These are phyloP conservation scores for Ascaphus truei DNA, from an alignment of 2,113 vertebrate species.

Conservation along the genomic window DNA sequence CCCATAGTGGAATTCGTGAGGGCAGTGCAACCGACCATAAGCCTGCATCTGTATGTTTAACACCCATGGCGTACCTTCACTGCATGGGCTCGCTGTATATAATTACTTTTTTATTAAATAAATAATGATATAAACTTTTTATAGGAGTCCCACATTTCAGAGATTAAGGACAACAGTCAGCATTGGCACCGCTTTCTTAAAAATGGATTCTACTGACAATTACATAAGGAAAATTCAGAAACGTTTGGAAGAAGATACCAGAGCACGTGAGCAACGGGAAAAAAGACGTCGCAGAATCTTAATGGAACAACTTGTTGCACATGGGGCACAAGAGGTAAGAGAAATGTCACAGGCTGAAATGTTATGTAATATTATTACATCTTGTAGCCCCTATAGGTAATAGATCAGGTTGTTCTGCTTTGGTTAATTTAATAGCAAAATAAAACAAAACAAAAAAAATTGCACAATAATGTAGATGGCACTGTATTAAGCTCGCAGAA, in stretches of 20 bases:
- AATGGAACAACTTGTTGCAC: slow-evolving; percentile 71
- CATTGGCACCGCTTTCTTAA: slow-evolving; percentile 48
- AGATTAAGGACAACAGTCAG: neutral
- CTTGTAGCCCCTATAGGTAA: neutral
- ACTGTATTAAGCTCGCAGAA: too few species aligned
- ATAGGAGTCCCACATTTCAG: slow-evolving; percentile 16
- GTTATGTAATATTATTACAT: neutral
- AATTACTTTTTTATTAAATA: too few species aligned
- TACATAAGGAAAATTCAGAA: slow-evolving; percentile 81
- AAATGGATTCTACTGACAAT: slow-evolving; percentile 67
- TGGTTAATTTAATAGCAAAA: neutral
- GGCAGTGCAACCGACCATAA: too few species aligned
- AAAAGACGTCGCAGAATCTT: slow-evolving; percentile 72
- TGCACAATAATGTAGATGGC: too few species aligned
- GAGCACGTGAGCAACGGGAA: slow-evolving; percentile 71
- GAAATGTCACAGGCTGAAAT: too few species aligned
- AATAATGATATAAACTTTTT: neutral
- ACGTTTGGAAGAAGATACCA: slow-evolving; percentile 69
- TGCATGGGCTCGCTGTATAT: too few species aligned
- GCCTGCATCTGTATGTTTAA: too few species aligned
- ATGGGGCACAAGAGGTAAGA: slow-evolving; percentile 76
- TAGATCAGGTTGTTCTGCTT: too few species aligned
- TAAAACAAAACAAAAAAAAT: too few species aligned
- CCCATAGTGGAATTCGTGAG: too few species aligned
- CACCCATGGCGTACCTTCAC: too few species aligned